Conservation (phyloP, 2,113 vertebrate genomes). For the Dunckerocampus dactyliophorus region DNA sequence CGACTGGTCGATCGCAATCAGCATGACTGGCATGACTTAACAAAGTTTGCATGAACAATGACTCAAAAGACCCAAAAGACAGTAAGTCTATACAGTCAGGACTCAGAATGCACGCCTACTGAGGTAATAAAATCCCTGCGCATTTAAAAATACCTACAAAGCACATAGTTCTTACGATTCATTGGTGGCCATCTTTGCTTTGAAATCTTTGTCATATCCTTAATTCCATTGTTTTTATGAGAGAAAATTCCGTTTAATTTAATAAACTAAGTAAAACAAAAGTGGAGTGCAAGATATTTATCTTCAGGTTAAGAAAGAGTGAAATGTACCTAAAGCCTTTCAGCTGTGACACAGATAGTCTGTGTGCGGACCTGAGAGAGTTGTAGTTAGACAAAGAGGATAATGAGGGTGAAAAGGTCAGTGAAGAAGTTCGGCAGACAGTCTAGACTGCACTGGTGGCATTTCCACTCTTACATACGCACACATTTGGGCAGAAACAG, state of each 20-base stretch:
- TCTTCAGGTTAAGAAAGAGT: slow-evolving; percentile 43
- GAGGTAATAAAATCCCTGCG: no score
- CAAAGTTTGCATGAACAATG: no score
- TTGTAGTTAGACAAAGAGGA: slow-evolving; percentile 21
- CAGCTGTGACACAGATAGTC: slow-evolving; percentile 19
- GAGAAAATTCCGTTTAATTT: no score
- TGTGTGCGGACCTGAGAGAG: slow-evolving; percentile 12
- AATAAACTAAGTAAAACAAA: not conserved
- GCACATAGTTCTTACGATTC: no score
- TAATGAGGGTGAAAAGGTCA: slow-evolving; percentile 42
- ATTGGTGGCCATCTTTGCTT: no score
- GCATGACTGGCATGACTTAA: no score
- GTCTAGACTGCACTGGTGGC: slow-evolving; percentile 17
- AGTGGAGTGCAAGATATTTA: slow-evolving; percentile 29
- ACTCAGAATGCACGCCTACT: no score
- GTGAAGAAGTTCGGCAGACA: slow-evolving; percentile 23
- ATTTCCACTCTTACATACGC: slow-evolving; percentile 17
- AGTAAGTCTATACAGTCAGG: no score
- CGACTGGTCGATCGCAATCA: no score
- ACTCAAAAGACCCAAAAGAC: no score
- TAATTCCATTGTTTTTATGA: not conserved
- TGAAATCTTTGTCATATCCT: no score
- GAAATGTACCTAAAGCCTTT: slow-evolving; percentile 32
- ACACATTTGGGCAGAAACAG: slow-evolving; percentile 7
- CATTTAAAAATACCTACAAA: no score